phyloP scores from a whole-genome alignment of 2,113 vertebrate genomes.

The Ophiodon elongatus region DNA sequence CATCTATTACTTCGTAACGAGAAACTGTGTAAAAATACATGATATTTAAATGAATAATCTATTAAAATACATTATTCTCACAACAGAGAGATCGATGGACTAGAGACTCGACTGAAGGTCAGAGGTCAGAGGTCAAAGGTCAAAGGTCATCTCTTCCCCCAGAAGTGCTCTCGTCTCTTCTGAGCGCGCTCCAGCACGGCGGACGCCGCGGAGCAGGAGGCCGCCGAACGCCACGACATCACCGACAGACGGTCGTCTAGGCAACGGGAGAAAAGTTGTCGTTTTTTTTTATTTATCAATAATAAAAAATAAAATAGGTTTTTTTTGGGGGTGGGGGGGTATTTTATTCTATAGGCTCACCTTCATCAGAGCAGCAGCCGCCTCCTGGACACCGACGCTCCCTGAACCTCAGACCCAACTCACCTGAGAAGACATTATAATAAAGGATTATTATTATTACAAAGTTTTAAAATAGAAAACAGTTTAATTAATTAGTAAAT shows the following conservation, averaged over 20 bases:
- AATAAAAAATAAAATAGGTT: not conserved
- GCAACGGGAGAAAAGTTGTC: not conserved
- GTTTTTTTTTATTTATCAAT: not conserved
- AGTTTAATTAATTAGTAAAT: no score
- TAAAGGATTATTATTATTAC: no score
- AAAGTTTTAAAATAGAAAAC: no score
- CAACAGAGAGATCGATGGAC: no score
- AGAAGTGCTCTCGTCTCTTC: constrained; percentile 70
- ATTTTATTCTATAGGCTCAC: no score
- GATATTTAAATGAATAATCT: not conserved
- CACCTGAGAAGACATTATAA: constrained; percentile 62
- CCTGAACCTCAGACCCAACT: constrained; percentile 64
- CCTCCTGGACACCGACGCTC: constrained; percentile 43
- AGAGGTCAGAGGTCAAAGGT: no score
- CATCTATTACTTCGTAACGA: no score
- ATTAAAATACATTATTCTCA: no score
- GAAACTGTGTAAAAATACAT: not conserved
- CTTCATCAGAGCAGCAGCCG: constrained; percentile 56
- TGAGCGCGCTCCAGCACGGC: constrained; percentile 69
- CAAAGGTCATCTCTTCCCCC: constrained; percentile 69
- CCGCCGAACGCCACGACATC: constrained; percentile 71
- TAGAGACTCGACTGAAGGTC: no score
- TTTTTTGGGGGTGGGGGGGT: no score
- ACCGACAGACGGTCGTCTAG: constrained; percentile 65
- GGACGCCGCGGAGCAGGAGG: constrained; percentile 68